Evolutionary conservation across 2,797 vertebrate species (phyloP).

Genomic region (Melanogrammus aeglefinus): DNA sequence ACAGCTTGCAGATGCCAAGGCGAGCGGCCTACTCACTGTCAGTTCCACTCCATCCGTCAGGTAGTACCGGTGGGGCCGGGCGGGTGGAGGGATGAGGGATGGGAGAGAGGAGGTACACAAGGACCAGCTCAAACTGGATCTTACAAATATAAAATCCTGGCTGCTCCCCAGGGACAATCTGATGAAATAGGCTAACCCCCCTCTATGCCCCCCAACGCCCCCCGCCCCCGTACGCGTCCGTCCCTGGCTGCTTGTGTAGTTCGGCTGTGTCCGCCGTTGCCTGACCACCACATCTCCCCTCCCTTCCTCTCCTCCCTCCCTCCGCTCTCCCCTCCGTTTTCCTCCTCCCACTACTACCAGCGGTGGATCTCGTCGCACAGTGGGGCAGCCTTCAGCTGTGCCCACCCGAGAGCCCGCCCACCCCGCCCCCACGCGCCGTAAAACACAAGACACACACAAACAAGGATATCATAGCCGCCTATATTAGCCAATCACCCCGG

Average conservation of each 20-base stretch:
- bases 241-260: slow-evolving; percentile 37
- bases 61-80: slow-evolving; percentile 31
- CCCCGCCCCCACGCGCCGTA: slow-evolving; percentile 15
- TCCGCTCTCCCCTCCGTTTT: slow-evolving; percentile 6
- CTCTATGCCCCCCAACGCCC: slow-evolving; percentile 15
- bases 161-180: slow-evolving; percentile 33
- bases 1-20: slow-evolving; percentile 42
- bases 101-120: background rate
- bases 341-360: slow-evolving; percentile 5
- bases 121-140: slow-evolving; percentile 42
- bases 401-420: background rate
- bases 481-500: slow-evolving; percentile 59
- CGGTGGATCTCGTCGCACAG: background rate
- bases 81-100: no score
- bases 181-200: slow-evolving; percentile 40
- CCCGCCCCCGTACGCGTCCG: no score
- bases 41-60: slow-evolving; percentile 64
- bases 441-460: slow-evolving; percentile 38
- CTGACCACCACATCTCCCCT: slow-evolving; percentile 49
- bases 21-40: slow-evolving; percentile 55
- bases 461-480: slow-evolving; percentile 19
- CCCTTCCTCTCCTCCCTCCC: slow-evolving; percentile 5
- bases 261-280: slow-evolving; percentile 43
- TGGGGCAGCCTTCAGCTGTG: slow-evolving; percentile 19
- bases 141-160: slow-evolving; percentile 50